Conservation (phyloP, 2,888 invertebrate species). For the Fragum whitleyi region DNA sequence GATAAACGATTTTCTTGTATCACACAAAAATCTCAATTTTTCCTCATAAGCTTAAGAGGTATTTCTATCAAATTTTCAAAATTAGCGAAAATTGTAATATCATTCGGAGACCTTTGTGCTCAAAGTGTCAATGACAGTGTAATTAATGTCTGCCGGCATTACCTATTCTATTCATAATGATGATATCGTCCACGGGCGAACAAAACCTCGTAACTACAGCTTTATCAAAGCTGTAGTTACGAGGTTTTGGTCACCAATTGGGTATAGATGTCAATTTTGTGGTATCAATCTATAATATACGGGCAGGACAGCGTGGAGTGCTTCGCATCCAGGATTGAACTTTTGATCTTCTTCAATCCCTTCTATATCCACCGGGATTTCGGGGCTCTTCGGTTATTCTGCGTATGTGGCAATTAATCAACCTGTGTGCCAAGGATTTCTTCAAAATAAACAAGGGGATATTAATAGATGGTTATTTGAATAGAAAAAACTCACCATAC, state of each 20-base stretch:
- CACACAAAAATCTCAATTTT: background rate
- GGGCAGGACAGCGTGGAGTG: slow-evolving; percentile 37
- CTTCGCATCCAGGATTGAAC: slow-evolving; percentile 48
- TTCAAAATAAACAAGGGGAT: slow-evolving; percentile 55
- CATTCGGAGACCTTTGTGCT: slow-evolving; percentile 14
- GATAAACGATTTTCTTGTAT: too few species aligned
- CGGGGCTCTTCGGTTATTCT: slow-evolving; percentile 46
- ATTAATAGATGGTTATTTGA: slow-evolving; percentile 63
- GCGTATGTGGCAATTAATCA: slow-evolving; percentile 63
- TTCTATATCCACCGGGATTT: slow-evolving; percentile 56
- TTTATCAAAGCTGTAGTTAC: too few species aligned
- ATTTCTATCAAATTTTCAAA: slow-evolving; percentile 11
- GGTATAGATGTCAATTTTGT: slow-evolving; percentile 41
- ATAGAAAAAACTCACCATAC: slow-evolving; percentile 38
- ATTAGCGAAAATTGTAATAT: slow-evolving; percentile 16
- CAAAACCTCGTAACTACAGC: too few species aligned
- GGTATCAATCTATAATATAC: slow-evolving; percentile 39
- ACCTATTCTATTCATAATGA: slow-evolving; percentile 40
- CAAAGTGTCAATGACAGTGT: slow-evolving; percentile 59
- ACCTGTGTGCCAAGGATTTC: slow-evolving; percentile 52
- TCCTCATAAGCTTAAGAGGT: background rate
- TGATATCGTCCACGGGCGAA: too few species aligned
- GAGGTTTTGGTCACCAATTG: too few species aligned
- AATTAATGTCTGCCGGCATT: slow-evolving; percentile 62
- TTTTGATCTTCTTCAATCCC: slow-evolving; percentile 36